Conservation (phyloP, 2,888 invertebrate genomes). For the Gandaritis pyraliata region DNA sequence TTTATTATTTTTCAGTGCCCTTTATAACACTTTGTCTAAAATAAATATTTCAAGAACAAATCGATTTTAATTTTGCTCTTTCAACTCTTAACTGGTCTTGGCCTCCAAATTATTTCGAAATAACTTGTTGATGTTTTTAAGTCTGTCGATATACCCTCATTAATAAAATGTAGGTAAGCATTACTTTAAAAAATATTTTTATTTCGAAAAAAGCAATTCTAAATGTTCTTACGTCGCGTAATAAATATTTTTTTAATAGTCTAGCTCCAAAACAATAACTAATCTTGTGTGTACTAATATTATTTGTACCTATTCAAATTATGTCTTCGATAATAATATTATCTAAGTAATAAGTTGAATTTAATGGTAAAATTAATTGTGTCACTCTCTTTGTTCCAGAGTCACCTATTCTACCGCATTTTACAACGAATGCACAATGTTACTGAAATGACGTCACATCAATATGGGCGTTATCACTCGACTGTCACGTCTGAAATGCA, state of each 20-base stretch:
- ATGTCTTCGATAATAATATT: no score
- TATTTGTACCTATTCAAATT: no score
- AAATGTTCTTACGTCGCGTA: neutral
- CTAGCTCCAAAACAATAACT: no score
- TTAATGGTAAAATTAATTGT: neutral
- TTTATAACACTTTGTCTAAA: slow-evolving; percentile 57
- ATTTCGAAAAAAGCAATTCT: neutral
- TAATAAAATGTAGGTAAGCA: neutral
- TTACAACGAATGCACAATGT: slow-evolving; percentile 72
- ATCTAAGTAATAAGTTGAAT: neutral
- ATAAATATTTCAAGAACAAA: slow-evolving; percentile 57
- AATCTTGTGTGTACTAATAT: no score
- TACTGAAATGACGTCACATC: slow-evolving; percentile 77
- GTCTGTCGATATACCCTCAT: slow-evolving; percentile 10
- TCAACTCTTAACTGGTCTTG: slow-evolving; percentile 30
- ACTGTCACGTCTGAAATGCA: slow-evolving; percentile 72
- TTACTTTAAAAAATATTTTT: neutral
- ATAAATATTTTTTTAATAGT: no score
- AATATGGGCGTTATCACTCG: slow-evolving; percentile 73
- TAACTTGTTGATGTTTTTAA: slow-evolving; percentile 30
- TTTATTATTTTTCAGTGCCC: slow-evolving; percentile 67
- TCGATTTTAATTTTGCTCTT: slow-evolving; percentile 54
- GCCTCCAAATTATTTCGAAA: slow-evolving; percentile 36
- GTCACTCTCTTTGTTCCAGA: slow-evolving; percentile 45
- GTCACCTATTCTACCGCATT: slow-evolving; percentile 38